Evolutionary conservation across 2,113 vertebrate genomes (phyloP), one percentile per base, ranked within the genome.

Genomic region (Scopus umbretta): DNA sequence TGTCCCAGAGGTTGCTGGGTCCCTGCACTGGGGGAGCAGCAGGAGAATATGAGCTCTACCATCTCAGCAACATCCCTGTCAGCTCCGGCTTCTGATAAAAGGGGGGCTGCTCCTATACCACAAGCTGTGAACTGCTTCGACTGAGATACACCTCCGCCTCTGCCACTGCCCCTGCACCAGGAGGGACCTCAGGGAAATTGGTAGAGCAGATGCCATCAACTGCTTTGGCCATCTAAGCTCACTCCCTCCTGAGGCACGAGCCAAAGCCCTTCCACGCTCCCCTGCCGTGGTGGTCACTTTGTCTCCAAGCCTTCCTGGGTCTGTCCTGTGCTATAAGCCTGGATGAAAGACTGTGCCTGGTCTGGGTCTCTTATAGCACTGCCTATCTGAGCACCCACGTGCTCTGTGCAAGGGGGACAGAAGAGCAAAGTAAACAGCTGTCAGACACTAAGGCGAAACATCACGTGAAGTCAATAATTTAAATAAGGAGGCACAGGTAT

Each of bases 201-300:
- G 36, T 16, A 74, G 55, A 62, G 58, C 52, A 82, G 75, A 21
- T 0, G 3, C 16, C 43, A 4, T 2, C 0, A 1, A 16, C n/a
- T 9, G 3, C 53, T 74, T 68, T 26, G 30, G 22, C 16, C 55
- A 67, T 16, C 27, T 9, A 45, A 59, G n/a, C 6, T 52, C 49
- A 49, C 21, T 38, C 18, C n/a, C 25, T 29, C 36, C 8, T 1
- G 2, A 56, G 52, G 36, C 22, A 72, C 15, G 32, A 61, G 66
- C 22, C 3, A 2, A 40, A 73, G 34, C 18, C 29, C 29, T 34
- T 80, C 66, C 5, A 13, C 0, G 0, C 22, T 72, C 15, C 29
- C 20, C 42, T 40, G 52, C 15, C 2, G 2, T 13, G 16, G 34
- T 32, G 34, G n/a, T 56, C 49, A 42, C 38, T 63, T 58, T 26